Conservation (phyloP, 2,888 invertebrate species). For the Axea sp. region DNA sequence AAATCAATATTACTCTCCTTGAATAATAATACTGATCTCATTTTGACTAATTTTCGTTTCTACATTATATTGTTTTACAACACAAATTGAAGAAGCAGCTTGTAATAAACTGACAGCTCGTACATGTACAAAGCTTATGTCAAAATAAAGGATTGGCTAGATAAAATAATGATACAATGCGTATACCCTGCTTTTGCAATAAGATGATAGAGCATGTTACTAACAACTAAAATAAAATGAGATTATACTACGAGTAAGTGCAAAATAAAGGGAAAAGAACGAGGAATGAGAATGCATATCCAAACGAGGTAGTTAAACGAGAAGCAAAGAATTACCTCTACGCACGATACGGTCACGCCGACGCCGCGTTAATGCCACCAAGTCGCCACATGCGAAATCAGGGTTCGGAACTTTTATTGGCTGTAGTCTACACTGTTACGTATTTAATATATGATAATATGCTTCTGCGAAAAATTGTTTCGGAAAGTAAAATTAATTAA, state of each 20-base stretch:
- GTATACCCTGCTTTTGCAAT: conserved; percentile 31
- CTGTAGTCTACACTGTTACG: conserved; percentile 22
- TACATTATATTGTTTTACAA: conserved; percentile 33
- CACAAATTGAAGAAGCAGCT: conserved; percentile 56
- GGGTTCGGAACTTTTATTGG: conserved; percentile 51
- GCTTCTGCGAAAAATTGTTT: too few relatives aligned
- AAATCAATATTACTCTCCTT: conserved; percentile 31
- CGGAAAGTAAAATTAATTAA: too few relatives aligned
- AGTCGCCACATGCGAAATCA: conserved; percentile 55
- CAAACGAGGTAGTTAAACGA: conserved; percentile 52
- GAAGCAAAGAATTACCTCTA: conserved; percentile 58
- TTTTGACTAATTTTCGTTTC: conserved; percentile 33
- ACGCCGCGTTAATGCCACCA: conserved; percentile 44
- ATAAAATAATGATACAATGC: conserved; percentile 54
- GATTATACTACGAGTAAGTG: conserved; percentile 50
- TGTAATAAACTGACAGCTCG: conserved; percentile 61
- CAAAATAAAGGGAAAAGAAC: conserved; percentile 44
- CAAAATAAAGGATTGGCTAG: conserved; percentile 49
- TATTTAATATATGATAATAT: too few relatives aligned
- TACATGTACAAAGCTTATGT: conserved; percentile 53
- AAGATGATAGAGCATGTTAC: conserved; percentile 32
- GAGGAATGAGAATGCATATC: conserved; percentile 53
- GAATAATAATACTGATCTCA: conserved; percentile 37
- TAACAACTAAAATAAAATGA: conserved; percentile 51
- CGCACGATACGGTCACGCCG: conserved; percentile 47